phyloP scores from a whole-genome alignment of 2,888 invertebrate species.

The Acanthosepion pharaonis region DNA sequence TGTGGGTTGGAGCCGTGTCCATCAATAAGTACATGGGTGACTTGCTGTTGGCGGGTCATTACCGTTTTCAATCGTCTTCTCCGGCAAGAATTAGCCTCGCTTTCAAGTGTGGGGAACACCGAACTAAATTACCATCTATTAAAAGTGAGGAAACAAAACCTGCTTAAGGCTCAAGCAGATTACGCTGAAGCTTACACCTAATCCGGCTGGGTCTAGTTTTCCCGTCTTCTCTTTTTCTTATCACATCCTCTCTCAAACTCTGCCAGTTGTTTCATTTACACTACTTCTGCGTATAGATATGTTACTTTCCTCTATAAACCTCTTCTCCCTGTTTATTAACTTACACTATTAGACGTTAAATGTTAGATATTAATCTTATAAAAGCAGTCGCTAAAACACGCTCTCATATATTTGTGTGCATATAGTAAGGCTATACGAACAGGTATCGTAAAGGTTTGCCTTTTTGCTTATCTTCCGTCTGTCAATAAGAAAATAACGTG shows the following conservation, averaged over 20 bases:
- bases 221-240: background rate
- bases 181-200: background rate
- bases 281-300: background rate
- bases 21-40: background rate
- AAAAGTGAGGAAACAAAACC: background rate
- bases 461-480: too few relatives aligned
- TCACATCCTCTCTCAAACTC: background rate
- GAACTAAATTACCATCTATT: background rate
- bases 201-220: background rate
- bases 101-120: background rate
- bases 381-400: background rate
- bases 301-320: background rate
- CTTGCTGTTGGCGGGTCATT: slow-evolving; percentile 33
- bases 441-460: background rate
- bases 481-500: too few relatives aligned
- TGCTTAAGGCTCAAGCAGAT: background rate
- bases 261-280: background rate
- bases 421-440: background rate
- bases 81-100: slow-evolving; percentile 11
- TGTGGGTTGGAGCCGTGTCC: background rate
- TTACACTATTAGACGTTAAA: background rate
- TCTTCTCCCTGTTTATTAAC: background rate
- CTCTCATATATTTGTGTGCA: background rate
- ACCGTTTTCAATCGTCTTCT: background rate
- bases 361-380: background rate